A percentile compares a stretch with the other conserved stretches of the same genome.
Conservation (phyloP, 2,797 vertebrate genomes). For the Spinibarbus caldwelli region DNA sequence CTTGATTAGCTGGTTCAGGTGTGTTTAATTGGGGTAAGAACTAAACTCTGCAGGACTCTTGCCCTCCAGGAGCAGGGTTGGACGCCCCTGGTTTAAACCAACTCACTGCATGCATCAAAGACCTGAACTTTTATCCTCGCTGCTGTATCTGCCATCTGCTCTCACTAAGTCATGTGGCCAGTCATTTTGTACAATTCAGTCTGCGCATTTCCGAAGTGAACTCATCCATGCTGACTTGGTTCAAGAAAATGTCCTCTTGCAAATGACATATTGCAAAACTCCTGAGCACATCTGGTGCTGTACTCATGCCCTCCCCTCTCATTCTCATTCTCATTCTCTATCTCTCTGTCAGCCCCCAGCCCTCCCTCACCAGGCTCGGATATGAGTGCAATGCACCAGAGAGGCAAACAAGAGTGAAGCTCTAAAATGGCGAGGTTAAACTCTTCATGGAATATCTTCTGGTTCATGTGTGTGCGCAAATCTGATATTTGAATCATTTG, state of each 20-base stretch:
- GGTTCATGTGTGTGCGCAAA: too few relatives aligned
- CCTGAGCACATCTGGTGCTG: slow-evolving; percentile 79
- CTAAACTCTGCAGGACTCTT: neutral
- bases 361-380: slow-evolving; percentile 47
- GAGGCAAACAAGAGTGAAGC: slow-evolving; percentile 55
- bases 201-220: slow-evolving; percentile 61
- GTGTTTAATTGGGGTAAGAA: slow-evolving; percentile 11
- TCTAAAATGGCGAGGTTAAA: too few relatives aligned
- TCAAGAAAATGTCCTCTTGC: slow-evolving; percentile 62
- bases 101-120: slow-evolving; percentile 33
- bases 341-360: neutral
- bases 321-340: neutral
- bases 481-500: slow-evolving; percentile 9
- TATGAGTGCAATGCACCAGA: slow-evolving; percentile 58
- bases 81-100: neutral
- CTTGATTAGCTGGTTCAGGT: slow-evolving; percentile 6
- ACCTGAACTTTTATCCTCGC: slow-evolving; percentile 6
- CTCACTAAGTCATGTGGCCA: slow-evolving; percentile 29
- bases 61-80: neutral
- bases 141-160: slow-evolving; percentile 34
- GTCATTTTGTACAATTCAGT: slow-evolving; percentile 46
- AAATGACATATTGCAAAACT: slow-evolving; percentile 79
- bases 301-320: slow-evolving; percentile 63
- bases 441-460: too few relatives aligned
- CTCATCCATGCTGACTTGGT: slow-evolving; percentile 59